Base-by-base conservation (phyloP, 2,888 invertebrate genomes). In the Buathra laborator region DNA sequence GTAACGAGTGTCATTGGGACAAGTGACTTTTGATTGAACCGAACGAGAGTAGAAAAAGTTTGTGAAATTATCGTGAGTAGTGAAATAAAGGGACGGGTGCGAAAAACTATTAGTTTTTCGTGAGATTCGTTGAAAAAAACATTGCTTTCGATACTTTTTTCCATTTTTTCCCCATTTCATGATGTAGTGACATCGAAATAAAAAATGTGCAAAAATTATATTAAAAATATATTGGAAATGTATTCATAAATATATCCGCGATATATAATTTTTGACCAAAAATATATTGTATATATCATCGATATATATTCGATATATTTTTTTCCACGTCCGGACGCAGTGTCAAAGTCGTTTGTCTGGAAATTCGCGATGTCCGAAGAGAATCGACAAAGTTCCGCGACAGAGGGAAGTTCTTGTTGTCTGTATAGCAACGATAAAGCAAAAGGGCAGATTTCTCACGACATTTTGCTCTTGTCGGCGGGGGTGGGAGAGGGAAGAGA, bases 21-120 rank as follows among this genome's bases (percentile, higher is more conserved):
- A 67, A 79, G 79, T 71, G 79, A 80, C 67, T 59, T 44, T 71
- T 76, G 71, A 85, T 85, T 85, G 85, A 72, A 44, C 24, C 43
- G 43, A 85, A 85, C 79, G 48, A 64, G 68, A 64, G 9, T 59
- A 24, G 5, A 56, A 53, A 46, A 62, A 48, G 29, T 29, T 29
- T 12, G 44, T 10, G 10, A 77, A 6, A 70, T 24, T 29, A 68
- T 70, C 44, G 16, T 19, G 43, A 62, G 53, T 68, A 5, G n/a
- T 7, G 12, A 51, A 32, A 7, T n/a, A 32, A 14, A 64, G 48
- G n/a, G 5, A 16, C 16, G 43, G 16, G 66, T 16, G 43, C 66
- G 14, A 43, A 43, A 43, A 12, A 16, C 12, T 2, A 53, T 19
- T 4, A 53, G 1, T 24, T 53, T 53, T 19, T 53, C 19, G 19